Base-by-base conservation (phyloP, 2,797 vertebrate species). In the Arrhamphus sclerolepis region DNA sequence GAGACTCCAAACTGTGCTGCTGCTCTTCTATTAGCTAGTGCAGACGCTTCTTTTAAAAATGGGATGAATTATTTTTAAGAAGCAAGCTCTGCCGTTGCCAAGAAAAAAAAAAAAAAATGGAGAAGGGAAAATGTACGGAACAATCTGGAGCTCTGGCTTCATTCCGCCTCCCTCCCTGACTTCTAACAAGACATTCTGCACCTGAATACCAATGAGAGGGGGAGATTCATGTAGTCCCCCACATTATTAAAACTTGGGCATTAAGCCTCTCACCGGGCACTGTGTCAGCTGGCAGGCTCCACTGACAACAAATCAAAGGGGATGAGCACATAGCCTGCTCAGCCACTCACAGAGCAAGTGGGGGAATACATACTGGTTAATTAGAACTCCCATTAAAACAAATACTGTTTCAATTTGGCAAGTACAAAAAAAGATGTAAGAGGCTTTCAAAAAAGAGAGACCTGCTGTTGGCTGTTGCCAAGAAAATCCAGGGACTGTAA, bases 381-480 rank as follows among this genome's bases (percentile, higher is more conserved):
- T 92, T 92, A 92, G 89, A 91, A 89, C 84, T 91, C 86, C 89
- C 87, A 92, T 93, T 93, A 93, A 93, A 93, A 90, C 89, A 90
- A 90, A 92, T 90, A 89, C 90, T 90, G 87, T 92, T 92, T 92
- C 90, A 89, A 92, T 92, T 92, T 92, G 91, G 87, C 89, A 91
- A 92, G 87, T 89, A 86, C 89, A 90, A 91, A 91, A 91, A 89
- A 86, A 90, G 73, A 82, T 85, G 83, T 92, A 92, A 92, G 91
- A 92, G 88, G 92, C 90, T 93, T 93, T 92, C 73, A 78, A 85
- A 89, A 89, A 85, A 81, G 81, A 38, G 75, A 87, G 85, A 90
- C 87, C 89, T 90, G 89, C 84, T 87, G 82, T 87, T 78, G 84
- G 84, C 82, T 80, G 85, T 85, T 91, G 91, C 88, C 91, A 92